Percentiles rank a stretch among this genome's conserved stretches.
phyloP scores from a whole-genome alignment of 1,140 invertebrate species.

The Limonius californicus region DNA sequence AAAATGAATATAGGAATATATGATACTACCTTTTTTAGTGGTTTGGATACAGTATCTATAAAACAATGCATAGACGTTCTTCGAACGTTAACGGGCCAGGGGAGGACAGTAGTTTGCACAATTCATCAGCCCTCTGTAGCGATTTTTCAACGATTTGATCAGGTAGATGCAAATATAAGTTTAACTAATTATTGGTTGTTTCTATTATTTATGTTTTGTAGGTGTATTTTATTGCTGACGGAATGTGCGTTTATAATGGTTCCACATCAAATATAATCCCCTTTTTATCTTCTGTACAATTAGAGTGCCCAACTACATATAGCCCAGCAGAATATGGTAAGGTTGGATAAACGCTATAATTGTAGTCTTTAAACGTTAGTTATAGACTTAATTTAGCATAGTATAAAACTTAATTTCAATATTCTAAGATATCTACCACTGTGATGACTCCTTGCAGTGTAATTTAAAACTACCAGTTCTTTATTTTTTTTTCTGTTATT shows the following conservation, averaged over 20 bases:
- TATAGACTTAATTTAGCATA: too few species aligned
- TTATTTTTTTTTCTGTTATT: too few species aligned
- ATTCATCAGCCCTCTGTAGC: conserved; percentile 82
- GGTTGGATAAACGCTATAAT: too few species aligned
- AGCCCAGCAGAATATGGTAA: conserved; percentile 80
- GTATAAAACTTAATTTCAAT: too few species aligned
- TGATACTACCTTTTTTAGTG: conserved; percentile 22
- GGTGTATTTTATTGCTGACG: conserved; percentile 64
- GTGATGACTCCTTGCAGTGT: too few species aligned
- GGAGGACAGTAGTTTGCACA: conserved; percentile 72
- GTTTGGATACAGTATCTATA: conserved; percentile 18
- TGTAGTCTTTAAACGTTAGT: too few species aligned
- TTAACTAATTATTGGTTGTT: not conserved
- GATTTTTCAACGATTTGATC: conserved; percentile 74
- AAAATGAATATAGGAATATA: too few species aligned
- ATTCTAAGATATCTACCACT: too few species aligned
- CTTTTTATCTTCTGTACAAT: conserved; percentile 60
- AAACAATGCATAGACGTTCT: conserved; percentile 16
- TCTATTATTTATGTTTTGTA: too few species aligned
- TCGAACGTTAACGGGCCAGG: conserved; percentile 6
- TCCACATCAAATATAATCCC: conserved; percentile 63
- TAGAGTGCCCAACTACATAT: conserved; percentile 73
- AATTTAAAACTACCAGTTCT: too few species aligned
- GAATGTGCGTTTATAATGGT: conserved; percentile 73
- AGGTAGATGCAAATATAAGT: conserved; percentile 41